Conservation (phyloP, 2,797 vertebrate species). For the Karalla daura region DNA sequence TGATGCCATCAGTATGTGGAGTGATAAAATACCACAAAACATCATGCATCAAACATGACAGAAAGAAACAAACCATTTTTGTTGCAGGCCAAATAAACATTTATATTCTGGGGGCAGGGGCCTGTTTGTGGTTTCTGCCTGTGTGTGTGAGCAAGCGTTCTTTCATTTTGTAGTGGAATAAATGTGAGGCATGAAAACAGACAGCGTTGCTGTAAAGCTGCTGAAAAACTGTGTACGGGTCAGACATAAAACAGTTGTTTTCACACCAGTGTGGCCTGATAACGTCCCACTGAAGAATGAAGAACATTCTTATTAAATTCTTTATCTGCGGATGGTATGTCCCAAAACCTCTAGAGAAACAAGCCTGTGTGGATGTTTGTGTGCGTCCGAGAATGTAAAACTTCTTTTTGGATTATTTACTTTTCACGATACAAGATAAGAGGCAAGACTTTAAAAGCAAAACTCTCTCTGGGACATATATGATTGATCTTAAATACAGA, state of each 20-base stretch:
- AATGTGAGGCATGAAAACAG: conserved; percentile 11
- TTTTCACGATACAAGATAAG: conserved; percentile 60
- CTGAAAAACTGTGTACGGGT: conserved; percentile 57
- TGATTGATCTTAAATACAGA: conserved; percentile 21
- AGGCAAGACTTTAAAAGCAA: conserved; percentile 29
- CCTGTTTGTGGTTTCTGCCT: conserved; percentile 53
- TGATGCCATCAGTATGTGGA: conserved; percentile 41
- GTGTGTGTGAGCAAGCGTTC: conserved; percentile 27
- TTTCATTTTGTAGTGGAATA: conserved; percentile 31
- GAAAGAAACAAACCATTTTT: conserved; percentile 65
- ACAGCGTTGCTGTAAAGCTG: conserved; percentile 35
- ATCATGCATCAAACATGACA: conserved; percentile 64
- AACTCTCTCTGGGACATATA: conserved; percentile 21
- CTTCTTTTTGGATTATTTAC: conserved; percentile 57
- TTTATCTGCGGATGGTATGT: conserved; percentile 63
- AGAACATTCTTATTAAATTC: conserved; percentile 68
- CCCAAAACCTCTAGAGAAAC: conserved; percentile 39
- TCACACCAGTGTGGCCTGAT: conserved; percentile 63
- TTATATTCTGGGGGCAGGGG: conserved; percentile 45
- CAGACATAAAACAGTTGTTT: conserved; percentile 76
- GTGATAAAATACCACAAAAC: conserved; percentile 53
- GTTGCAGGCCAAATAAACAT: conserved; percentile 75
- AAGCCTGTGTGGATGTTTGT: conserved; percentile 22
- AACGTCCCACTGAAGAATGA: conserved; percentile 48
- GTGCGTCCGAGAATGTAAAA: conserved; percentile 51